Evolutionary conservation across 2,113 vertebrate species (phyloP), one percentile per base, ranked within the genome.

Genomic region (Myiozetetes cayanensis): DNA sequence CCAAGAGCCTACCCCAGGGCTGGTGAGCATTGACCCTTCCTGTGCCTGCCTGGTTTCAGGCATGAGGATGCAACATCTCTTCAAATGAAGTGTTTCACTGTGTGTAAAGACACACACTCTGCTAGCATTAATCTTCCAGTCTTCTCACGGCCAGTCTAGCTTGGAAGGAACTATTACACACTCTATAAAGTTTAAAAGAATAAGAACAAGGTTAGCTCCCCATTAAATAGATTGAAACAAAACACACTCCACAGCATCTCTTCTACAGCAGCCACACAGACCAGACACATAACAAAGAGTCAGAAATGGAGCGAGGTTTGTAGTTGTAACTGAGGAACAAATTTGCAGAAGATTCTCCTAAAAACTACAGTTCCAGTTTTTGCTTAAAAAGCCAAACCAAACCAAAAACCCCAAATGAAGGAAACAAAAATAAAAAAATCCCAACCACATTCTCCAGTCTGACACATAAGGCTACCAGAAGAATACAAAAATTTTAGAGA

Each of bases 141-240:
- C 8, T 72, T 89, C 74, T 62, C 56, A 30, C 16, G 81, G 49
- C 62, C 70, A 85, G 28, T 53, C 84, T 87, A 87, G 84, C 81
- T 87, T 89, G 93, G n/a, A 91, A 94, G 37, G n/a, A 91, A 33
- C 62, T 92, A 95, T 94, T 93, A 82, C 65, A 95, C 62, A 89
- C 66, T 72, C 86, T 68, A 82, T 89, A 93, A 96, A 93, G 25
- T 87, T 73, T 94, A 79, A 89, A 81, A 76, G 47, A 89, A 92
- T 39, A 78, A 81, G 76, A 89, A 94, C 90, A n/a, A 89, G 18
- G 30, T 81, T 50, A 66, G 14, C 41, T 93, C 28, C 25, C 70
- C 31, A 61, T 89, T 83, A 94, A 96, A 89, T 27, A 95, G n/a
- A 39, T 67, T 65, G 68, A 89, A 92, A 94, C 15, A 71, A 95